phyloP scores from a whole-genome alignment of 1,140 invertebrate genomes.

The Drosophila willistoni region DNA sequence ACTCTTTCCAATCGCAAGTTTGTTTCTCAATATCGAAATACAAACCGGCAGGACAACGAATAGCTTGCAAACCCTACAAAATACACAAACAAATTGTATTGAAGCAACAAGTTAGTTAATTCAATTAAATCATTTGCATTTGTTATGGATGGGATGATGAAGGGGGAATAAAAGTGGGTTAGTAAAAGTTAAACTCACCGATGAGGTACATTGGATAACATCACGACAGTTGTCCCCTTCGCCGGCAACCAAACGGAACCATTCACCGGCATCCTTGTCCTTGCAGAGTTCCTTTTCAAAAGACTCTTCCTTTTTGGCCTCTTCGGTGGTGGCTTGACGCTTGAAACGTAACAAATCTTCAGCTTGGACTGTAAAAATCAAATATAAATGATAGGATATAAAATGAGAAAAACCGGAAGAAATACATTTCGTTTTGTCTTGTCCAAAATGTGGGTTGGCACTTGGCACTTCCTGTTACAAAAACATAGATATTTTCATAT shows the following conservation, averaged over 20 bases:
- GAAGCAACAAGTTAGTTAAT: conserved; percentile 2
- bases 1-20: conserved; percentile 97
- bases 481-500: conserved; percentile 48
- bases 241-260: conserved; percentile 94
- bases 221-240: conserved; percentile 97
- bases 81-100: not conserved
- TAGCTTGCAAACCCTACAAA: conserved; percentile 93
- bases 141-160: not conserved
- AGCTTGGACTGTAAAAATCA: conserved; percentile 65
- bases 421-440: conserved; percentile 9
- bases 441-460: conserved; percentile 68
- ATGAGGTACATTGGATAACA: conserved; percentile 97
- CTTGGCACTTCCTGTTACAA: conserved; percentile 71
- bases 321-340: conserved; percentile 85
- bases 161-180: too few species aligned
- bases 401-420: conserved; percentile 67
- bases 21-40: conserved; percentile 98
- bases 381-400: conserved; percentile 14
- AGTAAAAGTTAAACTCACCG: conserved; percentile 85
- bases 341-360: conserved; percentile 85
- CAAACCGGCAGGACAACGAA: conserved; percentile 95
- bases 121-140: conserved; percentile 81
- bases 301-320: conserved; percentile 91
- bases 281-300: conserved; percentile 95
- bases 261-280: conserved; percentile 97